Evolutionary conservation across 2,113 vertebrate genomes (phyloP), one percentile per base, ranked within the genome.

Genomic region (Dicerorhinus sumatrensis): DNA sequence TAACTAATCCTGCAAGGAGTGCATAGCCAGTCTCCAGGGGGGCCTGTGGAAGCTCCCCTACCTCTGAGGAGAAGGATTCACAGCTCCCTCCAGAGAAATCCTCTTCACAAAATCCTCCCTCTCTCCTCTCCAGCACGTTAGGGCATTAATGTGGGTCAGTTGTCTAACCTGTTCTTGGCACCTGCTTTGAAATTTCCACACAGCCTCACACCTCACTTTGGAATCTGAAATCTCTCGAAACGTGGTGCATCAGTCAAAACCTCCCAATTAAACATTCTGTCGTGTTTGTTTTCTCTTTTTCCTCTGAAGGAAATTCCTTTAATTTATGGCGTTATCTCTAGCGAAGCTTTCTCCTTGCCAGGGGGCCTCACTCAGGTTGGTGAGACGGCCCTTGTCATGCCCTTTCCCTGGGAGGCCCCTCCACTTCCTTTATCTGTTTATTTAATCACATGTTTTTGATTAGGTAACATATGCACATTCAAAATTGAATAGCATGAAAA

Each of bases 111-210:
- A 16, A 9, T 46, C 72, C 69, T 27, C 56, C 91, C n/a, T 72
- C 21, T 51, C 17, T 48, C 70, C 39, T 62, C 83, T 88, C 7
- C 60, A 23, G 5, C 27, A 23, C 0, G 0, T 13, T 29, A 7
- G 54, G 58, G 36, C 81, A 51, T 51, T 5, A 21, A 3, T n/a
- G 81, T 81, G 65, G 80, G 48, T 31, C 92, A 79, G 29, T 67
- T 29, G 81, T 81, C 65, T 21, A 67, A 91, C 87, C 86, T 86
- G 92, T 36, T 73, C 73, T 73, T 42, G 65, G 73, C 92, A 94
- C 39, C 73, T 81, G 33, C 46, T 81, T 33, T 67, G 92, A 72
- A 56, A 58, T 73, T 89, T 89, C 91, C 95, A 29, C 27, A 9
- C 16, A 31, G 81, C 25, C 65, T 87, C 65, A 39, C 81, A 67